Percentiles rank a stretch among this genome's conserved stretches.
phyloP scores from a whole-genome alignment of 2,888 invertebrate species.

The Cyclophora albipunctata region DNA sequence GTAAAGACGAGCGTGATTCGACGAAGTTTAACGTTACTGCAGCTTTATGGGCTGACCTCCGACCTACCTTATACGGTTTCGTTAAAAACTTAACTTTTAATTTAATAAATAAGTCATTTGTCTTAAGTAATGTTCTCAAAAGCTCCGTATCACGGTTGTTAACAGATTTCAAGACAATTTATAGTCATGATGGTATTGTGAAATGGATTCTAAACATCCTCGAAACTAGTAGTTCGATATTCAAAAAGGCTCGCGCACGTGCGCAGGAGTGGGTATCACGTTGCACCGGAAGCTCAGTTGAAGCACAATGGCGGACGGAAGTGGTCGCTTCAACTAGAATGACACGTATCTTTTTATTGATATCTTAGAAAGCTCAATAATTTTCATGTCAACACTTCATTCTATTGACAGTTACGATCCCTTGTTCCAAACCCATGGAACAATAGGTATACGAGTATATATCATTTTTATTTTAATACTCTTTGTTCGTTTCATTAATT shows the following conservation, averaged over 20 bases:
- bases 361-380: constrained; percentile 70
- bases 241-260: constrained; percentile 72
- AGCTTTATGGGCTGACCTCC: no score
- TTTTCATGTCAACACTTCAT: constrained; percentile 61
- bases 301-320: constrained; percentile 71
- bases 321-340: constrained; percentile 70
- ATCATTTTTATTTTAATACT: no score
- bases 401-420: constrained; percentile 39
- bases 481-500: neutral
- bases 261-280: constrained; percentile 74
- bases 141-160: no score
- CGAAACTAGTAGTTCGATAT: constrained; percentile 55
- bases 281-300: constrained; percentile 70
- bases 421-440: constrained; percentile 3
- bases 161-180: no score
- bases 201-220: constrained; percentile 27
- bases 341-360: constrained; percentile 75
- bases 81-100: no score
- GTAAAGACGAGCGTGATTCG: no score
- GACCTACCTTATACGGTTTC: no score
- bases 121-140: no score
- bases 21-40: no score
- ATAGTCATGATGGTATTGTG: no score
- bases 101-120: no score
- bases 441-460: no score